Evolutionary conservation across 2,888 invertebrate genomes (phyloP).

Genomic region (Nipponacmea schrenckii): DNA sequence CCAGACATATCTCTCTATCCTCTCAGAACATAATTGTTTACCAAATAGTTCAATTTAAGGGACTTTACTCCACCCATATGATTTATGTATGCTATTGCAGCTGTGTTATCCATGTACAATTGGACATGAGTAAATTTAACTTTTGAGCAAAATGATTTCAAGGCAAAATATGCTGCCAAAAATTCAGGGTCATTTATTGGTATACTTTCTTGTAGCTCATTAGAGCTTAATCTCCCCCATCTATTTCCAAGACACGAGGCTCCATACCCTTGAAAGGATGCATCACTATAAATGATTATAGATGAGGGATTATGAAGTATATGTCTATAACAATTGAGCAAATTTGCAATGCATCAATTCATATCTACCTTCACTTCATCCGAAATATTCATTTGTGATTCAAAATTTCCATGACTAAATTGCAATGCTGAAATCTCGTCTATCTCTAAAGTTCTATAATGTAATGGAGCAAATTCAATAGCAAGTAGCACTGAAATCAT

Average conservation of each 20-base stretch:
- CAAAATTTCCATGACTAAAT: neutral
- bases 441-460: neutral
- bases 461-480: too few species aligned
- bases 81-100: slow-evolving; percentile 1
- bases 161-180: neutral
- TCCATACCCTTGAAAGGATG: neutral
- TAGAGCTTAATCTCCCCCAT: neutral
- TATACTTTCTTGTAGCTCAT: neutral
- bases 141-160: neutral
- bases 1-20: neutral
- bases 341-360: neutral
- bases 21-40: neutral
- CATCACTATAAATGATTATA: neutral
- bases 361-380: neutral
- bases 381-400: neutral
- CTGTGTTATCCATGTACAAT: neutral
- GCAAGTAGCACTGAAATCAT: too few species aligned
- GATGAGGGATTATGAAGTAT: neutral
- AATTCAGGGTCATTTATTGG: neutral
- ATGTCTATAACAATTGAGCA: neutral
- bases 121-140: neutral
- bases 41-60: neutral
- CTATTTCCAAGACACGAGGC: neutral
- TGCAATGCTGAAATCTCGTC: neutral
- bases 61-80: neutral